Evolutionary conservation across 2,888 invertebrate genomes (phyloP), one percentile per base, ranked within the genome.

Genomic region (Limenitis camilla): DNA sequence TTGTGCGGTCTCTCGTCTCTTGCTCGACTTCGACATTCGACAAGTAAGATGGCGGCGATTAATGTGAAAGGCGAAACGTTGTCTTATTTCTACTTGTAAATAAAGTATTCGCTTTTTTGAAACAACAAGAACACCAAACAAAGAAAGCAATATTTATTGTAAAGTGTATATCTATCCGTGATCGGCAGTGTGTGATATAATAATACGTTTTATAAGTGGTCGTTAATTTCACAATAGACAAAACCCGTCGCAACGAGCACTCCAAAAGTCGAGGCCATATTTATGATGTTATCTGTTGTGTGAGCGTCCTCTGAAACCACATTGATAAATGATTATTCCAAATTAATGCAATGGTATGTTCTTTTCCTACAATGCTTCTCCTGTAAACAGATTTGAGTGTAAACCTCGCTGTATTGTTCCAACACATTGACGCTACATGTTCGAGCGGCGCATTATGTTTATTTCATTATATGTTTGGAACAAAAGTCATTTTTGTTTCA

Each of bases 21-120:
- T 3, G 19, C 19, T 19, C 19, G 19, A 19, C 19, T 19, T 82
- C 79, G 77, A 82, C 76, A 77, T 81, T 80, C 80, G 81, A 82
- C 84, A 86, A 84, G 86, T 89, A 68, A 68, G 88, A 91, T 91
- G 91, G 91, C 91, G 89, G 88, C 88, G 80, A 82, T 83, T 89
- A 89, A 90, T 91, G 90, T 90, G 90, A 89, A 90, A 89, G 89
- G 89, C 85, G 86, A 89, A 86, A 88, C 89, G 84, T 86, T 87
- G 84, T 87, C 81, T 68, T 78, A 83, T 75, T 81, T 78, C 72
- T 70, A 76, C 73, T 85, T 85, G 85, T 87, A 87, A 87, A 87
- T 86, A 87, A 78, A 82, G 80, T 77, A 74, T 76, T 69, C 72
- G 74, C 69, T 72, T 72, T 66, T 71, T 68, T 72, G 61, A 72